Evolutionary conservation across 2,797 vertebrate genomes (phyloP).

Genomic region (Typhlichthys eigenmanni): DNA sequence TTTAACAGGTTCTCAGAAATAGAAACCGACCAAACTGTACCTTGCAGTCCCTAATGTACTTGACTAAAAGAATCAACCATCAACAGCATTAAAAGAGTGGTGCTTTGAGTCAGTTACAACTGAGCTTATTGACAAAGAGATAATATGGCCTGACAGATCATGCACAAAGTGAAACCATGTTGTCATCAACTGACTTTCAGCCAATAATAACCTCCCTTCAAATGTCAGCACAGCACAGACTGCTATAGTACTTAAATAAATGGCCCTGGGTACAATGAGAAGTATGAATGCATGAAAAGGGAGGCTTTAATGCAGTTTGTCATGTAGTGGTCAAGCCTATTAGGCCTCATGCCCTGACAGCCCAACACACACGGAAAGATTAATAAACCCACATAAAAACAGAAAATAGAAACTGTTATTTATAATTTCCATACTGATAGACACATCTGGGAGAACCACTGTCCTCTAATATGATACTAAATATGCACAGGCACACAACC

Average conservation of each 20-base stretch:
- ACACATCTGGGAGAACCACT: constrained; percentile 23
- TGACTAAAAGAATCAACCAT: no score
- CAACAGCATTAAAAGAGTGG: no score
- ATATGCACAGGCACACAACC: no score
- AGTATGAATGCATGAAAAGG: neutral
- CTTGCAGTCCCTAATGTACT: no score
- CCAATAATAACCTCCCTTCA: neutral
- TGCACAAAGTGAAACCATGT: neutral
- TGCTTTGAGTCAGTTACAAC: no score
- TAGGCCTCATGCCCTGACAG: constrained; percentile 31
- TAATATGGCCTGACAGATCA: no score
- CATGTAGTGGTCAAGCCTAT: constrained; percentile 9
- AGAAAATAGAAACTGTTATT: constrained; percentile 24
- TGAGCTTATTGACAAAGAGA: no score
- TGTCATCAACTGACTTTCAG: neutral
- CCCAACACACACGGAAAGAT: constrained; percentile 27
- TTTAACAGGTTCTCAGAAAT: no score
- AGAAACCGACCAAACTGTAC: no score
- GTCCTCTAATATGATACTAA: no score
- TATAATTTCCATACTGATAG: constrained; percentile 41
- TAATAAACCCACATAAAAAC: constrained; percentile 35
- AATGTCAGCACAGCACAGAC: neutral
- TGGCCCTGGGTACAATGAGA: neutral
- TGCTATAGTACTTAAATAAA: neutral
- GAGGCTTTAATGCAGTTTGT: constrained; percentile 1